Evolutionary conservation across 2,888 invertebrate genomes (phyloP).

Genomic region (Abrostola tripartita): DNA sequence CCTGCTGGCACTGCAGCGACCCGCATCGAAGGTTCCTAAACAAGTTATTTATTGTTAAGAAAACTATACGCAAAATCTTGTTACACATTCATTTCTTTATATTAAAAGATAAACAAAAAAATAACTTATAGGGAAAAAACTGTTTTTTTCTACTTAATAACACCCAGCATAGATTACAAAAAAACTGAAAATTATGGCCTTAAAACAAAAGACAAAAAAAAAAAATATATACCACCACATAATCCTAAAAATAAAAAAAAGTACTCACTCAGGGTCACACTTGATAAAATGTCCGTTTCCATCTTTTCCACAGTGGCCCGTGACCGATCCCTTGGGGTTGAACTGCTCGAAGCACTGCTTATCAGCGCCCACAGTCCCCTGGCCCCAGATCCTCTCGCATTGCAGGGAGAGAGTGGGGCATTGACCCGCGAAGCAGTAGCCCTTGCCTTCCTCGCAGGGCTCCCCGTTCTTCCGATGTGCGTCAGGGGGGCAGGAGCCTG

Average conservation of each 20-base stretch:
- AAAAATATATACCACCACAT: too few relatives aligned
- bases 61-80: too few relatives aligned
- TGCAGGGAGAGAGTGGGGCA: conserved; percentile 96
- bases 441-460: conserved; percentile 92
- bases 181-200: too few relatives aligned
- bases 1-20: conserved; percentile 97
- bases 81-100: too few relatives aligned
- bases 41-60: background rate
- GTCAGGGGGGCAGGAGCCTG: conserved; percentile 96
- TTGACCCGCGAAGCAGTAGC: conserved; percentile 97
- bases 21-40: conserved; percentile 97
- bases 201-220: too few relatives aligned
- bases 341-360: conserved; percentile 97
- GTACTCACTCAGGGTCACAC: conserved; percentile 94
- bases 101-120: too few relatives aligned
- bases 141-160: too few relatives aligned
- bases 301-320: conserved; percentile 98
- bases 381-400: conserved; percentile 98
- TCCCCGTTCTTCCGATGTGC: conserved; percentile 97
- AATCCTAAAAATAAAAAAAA: background rate
- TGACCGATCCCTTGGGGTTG: conserved; percentile 98
- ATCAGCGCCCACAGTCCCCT: conserved; percentile 94
- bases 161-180: too few relatives aligned
- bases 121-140: too few relatives aligned
- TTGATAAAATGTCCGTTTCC: conserved; percentile 93